Evolutionary conservation across 2,113 vertebrate genomes (phyloP), one percentile per base, ranked within the genome.

Genomic region (Pyrgilauda ruficollis): DNA sequence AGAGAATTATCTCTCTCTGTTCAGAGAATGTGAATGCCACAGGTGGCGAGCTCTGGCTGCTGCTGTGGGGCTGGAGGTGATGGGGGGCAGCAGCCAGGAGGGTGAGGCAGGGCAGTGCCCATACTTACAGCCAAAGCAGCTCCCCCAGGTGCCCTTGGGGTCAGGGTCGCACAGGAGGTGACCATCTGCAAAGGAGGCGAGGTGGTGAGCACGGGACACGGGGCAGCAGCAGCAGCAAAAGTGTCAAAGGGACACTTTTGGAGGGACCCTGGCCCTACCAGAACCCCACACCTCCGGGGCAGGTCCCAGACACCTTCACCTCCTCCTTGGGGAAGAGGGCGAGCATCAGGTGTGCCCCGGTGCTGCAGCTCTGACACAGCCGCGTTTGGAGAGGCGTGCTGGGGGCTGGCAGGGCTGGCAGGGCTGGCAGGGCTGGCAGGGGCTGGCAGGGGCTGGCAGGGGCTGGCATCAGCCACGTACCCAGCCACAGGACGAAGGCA

Each of bases 101-200:
- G 17, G 12, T 46, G 63, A 53, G 63, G 22, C 52, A 30, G 37
- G 31, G 24, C 50, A 41, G 41, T 1, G 3, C 50, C 3, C 0
- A 6, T 96, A 98, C 98, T 98, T 95, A 99, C 98, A 99, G 85
- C 98, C 98, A 81, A 99, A 98, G 95, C 98, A 99, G 98, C 98
- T 98, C 88, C 94, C 98, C 98, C 98, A 99, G 89, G 97, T 97
- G 72, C 97, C 97, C 56, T 97, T 91, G 28, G 98, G 93, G 78
- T 97, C 98, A 66, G 97, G 97, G 82, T 98, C 98, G 30, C 97
- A 97, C 92, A 98, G 89, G 53, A 99, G 97, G 22, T 97, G 98
- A 15, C 98, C 98, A 77, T 99, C 98, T 99, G 89, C 91, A 92
- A 86, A 79, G 64, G 69, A 79, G 43, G 56, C 0, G 1, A 73